These are phyloP conservation scores for Onychomys leucogaster DNA, from an alignment of 2,797 vertebrate genomes.

Conservation along the genomic window DNA sequence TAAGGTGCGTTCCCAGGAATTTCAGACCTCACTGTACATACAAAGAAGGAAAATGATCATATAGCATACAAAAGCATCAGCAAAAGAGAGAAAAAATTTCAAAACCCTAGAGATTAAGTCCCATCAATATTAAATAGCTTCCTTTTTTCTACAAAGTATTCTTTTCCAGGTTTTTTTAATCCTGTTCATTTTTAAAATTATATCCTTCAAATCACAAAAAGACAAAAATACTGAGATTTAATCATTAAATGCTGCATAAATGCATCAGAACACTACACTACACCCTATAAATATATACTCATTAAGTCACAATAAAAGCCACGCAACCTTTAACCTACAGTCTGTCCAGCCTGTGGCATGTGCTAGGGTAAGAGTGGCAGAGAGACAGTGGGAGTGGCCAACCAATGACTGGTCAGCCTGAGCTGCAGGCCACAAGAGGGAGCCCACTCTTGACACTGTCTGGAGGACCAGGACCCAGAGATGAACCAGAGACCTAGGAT, in stretches of 20 bases:
- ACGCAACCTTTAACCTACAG: neutral
- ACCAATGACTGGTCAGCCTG: neutral
- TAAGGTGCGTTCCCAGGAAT: neutral
- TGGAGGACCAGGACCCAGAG: neutral
- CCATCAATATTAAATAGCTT: neutral
- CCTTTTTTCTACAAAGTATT: neutral
- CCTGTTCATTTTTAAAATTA: no score
- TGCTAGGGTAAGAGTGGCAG: neutral
- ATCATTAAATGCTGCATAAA: no score
- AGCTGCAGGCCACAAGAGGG: neutral
- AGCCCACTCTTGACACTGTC: neutral
- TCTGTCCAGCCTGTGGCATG: neutral
- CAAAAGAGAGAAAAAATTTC: slow-evolving; percentile 33
- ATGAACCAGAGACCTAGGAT: neutral
- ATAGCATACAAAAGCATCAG: neutral
- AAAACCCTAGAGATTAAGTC: neutral
- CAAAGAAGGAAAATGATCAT: neutral
- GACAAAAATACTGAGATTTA: no score
- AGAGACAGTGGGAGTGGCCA: neutral
- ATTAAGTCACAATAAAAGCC: no score
- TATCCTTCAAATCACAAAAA: no score
- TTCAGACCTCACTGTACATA: neutral
- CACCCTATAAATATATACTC: no score
- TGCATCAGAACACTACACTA: no score
- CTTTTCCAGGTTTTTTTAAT: neutral